Percentiles rank a stretch among this genome's conserved stretches.
Evolutionary conservation across 92 coral and sea anemone genomes (phyloP).

Genomic region (Pocillopora meandrina): DNA sequence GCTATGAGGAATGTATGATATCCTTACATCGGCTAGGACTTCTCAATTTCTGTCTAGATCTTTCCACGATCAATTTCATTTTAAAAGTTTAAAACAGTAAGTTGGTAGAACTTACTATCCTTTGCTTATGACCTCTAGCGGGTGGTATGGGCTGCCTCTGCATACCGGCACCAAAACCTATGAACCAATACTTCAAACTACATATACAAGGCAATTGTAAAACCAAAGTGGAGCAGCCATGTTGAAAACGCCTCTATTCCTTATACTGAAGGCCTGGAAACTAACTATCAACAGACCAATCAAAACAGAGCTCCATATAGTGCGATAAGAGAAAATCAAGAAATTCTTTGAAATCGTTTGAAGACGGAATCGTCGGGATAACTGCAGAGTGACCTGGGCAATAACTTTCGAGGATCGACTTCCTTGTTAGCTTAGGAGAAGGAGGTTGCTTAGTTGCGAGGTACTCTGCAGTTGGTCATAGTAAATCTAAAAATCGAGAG

Average conservation of each 20-base stretch:
- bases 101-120: conserved; percentile 48
- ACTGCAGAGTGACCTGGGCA: too few species aligned
- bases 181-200: not conserved
- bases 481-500: too few species aligned
- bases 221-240: not conserved
- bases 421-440: too few species aligned
- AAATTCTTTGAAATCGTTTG: too few species aligned
- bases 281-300: not conserved
- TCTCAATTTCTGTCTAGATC: not conserved
- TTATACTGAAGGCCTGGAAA: conserved; percentile 11
- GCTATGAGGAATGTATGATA: not conserved
- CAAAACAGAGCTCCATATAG: not conserved
- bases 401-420: too few species aligned
- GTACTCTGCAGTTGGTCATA: too few species aligned
- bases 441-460: too few species aligned
- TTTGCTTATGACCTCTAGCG: conserved; percentile 50
- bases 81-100: not conserved
- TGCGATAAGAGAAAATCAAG: not conserved
- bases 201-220: not conserved
- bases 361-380: too few species aligned
- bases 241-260: conserved; percentile 34
- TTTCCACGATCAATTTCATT: not conserved
- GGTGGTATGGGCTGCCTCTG: conserved; percentile 60
- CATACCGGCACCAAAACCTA: conserved; percentile 23
- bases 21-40: not conserved